A percentile compares a stretch with the other conserved stretches of the same genome.
These are phyloP conservation scores for Bombus pascuorum DNA, from an alignment of 1,140 invertebrate species.

Conservation along the genomic window DNA sequence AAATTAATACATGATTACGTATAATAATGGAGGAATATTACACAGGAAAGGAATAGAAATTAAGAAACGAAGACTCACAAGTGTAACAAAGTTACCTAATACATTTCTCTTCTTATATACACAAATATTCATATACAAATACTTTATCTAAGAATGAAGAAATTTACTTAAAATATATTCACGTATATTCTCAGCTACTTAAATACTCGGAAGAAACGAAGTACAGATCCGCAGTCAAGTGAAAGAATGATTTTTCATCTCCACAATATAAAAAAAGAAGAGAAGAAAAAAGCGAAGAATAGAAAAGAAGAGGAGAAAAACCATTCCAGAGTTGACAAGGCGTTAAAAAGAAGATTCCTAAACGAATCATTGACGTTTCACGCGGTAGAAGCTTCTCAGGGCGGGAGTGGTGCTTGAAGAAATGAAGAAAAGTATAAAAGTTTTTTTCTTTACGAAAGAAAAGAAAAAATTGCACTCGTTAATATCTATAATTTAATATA, in stretches of 20 bases:
- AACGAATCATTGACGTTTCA: slow-evolving; percentile 18
- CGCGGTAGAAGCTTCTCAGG: background rate
- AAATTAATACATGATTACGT: no score
- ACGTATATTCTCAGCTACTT: background rate
- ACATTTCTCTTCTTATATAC: slow-evolving; percentile 15
- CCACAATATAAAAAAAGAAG: background rate
- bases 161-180: background rate
- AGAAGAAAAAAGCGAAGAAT: background rate
- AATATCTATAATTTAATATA: background rate
- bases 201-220: slow-evolving; percentile 23
- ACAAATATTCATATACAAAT: slow-evolving; percentile 14
- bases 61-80: background rate
- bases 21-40: background rate
- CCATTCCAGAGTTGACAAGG: background rate
- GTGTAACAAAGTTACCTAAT: background rate
- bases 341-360: background rate
- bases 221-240: slow-evolving; percentile 47
- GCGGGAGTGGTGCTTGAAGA: background rate
- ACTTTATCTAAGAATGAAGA: background rate
- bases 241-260: slow-evolving; percentile 24
- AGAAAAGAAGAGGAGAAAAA: background rate
- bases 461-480: background rate
- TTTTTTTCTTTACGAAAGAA: background rate
- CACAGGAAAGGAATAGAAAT: background rate
- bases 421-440: background rate